These are phyloP conservation scores for Campoletis sonorensis DNA, from an alignment of 1,140 invertebrate species.

Conservation along the genomic window DNA sequence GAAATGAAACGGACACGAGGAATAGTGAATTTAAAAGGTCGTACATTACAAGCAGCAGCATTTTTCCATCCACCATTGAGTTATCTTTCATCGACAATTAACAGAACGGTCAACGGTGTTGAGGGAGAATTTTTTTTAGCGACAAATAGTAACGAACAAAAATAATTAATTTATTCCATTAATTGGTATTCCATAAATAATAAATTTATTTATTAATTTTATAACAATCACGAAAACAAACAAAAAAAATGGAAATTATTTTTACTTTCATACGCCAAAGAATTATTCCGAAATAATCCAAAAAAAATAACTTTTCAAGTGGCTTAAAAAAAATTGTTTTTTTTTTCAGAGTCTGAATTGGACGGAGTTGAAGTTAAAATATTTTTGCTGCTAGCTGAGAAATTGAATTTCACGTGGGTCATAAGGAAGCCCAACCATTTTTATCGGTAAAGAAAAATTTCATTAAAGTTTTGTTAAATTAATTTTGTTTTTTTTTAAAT, in stretches of 20 bases:
- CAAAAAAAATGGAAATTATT: too few relatives aligned
- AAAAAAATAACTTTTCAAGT: background rate
- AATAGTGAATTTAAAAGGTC: conserved; percentile 58
- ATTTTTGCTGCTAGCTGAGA: conserved; percentile 62
- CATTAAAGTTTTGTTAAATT: background rate
- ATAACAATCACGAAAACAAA: too few relatives aligned
- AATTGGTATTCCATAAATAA: too few relatives aligned
- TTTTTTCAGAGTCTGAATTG: conserved; percentile 47
- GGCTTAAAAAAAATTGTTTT: background rate
- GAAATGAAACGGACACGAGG: conserved; percentile 48
- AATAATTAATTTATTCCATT: background rate
- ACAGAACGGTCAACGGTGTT: conserved; percentile 59
- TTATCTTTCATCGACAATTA: conserved; percentile 60
- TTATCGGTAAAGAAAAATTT: conserved; percentile 50
- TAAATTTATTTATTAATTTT: too few relatives aligned
- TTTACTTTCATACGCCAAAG: too few relatives aligned
- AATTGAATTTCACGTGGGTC: conserved; percentile 66
- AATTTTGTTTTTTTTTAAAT: too few relatives aligned
- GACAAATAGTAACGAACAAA: conserved; percentile 53
- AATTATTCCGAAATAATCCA: too few relatives aligned
- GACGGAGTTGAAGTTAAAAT: conserved; percentile 64
- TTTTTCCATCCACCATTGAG: conserved; percentile 64
- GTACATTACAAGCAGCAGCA: conserved; percentile 59
- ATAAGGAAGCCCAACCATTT: conserved; percentile 56
- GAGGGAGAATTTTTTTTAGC: conserved; percentile 59